These are phyloP conservation scores for Steinernema feltiae DNA, from an alignment of 1,140 invertebrate genomes.

Conservation along the genomic window DNA sequence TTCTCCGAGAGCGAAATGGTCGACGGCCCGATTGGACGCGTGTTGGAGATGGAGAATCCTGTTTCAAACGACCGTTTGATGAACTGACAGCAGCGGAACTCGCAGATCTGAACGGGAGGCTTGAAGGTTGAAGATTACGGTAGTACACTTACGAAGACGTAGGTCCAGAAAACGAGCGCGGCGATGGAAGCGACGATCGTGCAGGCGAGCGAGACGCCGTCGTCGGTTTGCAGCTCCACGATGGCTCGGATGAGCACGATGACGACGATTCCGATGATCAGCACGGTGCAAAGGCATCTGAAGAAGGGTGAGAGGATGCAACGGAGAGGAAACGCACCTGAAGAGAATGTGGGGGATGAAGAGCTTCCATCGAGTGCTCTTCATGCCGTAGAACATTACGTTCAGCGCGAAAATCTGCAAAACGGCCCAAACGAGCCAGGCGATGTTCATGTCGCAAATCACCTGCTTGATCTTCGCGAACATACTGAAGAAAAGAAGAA, in stretches of 20 bases:
- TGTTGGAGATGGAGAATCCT: conserved; percentile 40
- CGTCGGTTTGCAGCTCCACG: conserved; percentile 5
- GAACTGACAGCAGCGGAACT: conserved; percentile 41
- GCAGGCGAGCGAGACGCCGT: not conserved
- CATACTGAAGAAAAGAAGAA: conserved; percentile 5
- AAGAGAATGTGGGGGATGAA: conserved; percentile 41
- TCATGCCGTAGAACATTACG: conserved; percentile 38
- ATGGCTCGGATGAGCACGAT: conserved; percentile 10
- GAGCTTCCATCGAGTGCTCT: conserved; percentile 28
- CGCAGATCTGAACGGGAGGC: conserved; percentile 32
- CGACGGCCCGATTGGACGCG: conserved; percentile 41
- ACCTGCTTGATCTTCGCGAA: conserved; percentile 16
- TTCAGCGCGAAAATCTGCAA: conserved; percentile 33
- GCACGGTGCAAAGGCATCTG: not conserved
- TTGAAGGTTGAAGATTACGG: not conserved
- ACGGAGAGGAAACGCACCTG: conserved; percentile 19
- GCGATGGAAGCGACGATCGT: not conserved
- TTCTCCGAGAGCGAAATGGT: conserved; percentile 45
- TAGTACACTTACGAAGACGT: conserved; percentile 27
- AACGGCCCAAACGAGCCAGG: conserved; percentile 38
- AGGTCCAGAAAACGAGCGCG: conserved; percentile 21
- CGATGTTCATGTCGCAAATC: conserved; percentile 29
- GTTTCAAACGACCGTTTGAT: conserved; percentile 45
- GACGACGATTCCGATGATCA: conserved; percentile 25
- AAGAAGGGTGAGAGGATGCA: not conserved